Evolutionary conservation across 1,140 invertebrate genomes (phyloP).

Genomic region (Brachionus rubens): DNA sequence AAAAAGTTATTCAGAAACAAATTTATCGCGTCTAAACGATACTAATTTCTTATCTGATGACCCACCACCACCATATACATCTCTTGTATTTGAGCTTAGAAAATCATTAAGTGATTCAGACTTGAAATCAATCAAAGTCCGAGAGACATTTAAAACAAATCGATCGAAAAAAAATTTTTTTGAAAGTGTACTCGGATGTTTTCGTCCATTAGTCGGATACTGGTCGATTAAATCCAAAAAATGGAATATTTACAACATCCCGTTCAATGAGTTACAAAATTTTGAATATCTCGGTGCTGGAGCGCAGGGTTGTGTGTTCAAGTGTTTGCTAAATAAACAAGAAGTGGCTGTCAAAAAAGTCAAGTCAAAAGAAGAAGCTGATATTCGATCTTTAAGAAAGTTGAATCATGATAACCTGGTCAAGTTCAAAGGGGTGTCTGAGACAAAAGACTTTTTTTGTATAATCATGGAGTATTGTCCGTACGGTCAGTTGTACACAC

Average conservation of each 20-base stretch:
- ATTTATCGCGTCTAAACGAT: too few species aligned
- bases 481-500: conserved; percentile 78
- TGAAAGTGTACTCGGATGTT: too few species aligned
- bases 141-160: too few species aligned
- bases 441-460: conserved; percentile 61
- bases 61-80: too few species aligned
- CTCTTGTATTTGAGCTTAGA: not conserved
- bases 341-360: conserved; percentile 93
- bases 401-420: conserved; percentile 95
- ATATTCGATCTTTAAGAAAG: conserved; percentile 87
- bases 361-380: conserved; percentile 70
- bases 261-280: conserved; percentile 85
- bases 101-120: too few species aligned
- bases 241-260: conserved; percentile 67
- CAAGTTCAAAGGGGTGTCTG: conserved; percentile 74
- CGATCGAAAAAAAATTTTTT: too few species aligned
- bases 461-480: conserved; percentile 98
- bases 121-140: not conserved
- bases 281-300: conserved; percentile 88
- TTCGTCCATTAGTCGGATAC: too few species aligned
- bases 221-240: too few species aligned
- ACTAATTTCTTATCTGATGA: too few species aligned
- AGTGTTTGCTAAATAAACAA: conserved; percentile 69
- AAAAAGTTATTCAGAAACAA: too few species aligned
- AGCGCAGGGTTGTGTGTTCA: conserved; percentile 91